A percentile compares a stretch with the other conserved stretches of the same genome.
Evolutionary conservation across 2,888 invertebrate species (phyloP).

Genomic region (Ecliptopera silaceata): DNA sequence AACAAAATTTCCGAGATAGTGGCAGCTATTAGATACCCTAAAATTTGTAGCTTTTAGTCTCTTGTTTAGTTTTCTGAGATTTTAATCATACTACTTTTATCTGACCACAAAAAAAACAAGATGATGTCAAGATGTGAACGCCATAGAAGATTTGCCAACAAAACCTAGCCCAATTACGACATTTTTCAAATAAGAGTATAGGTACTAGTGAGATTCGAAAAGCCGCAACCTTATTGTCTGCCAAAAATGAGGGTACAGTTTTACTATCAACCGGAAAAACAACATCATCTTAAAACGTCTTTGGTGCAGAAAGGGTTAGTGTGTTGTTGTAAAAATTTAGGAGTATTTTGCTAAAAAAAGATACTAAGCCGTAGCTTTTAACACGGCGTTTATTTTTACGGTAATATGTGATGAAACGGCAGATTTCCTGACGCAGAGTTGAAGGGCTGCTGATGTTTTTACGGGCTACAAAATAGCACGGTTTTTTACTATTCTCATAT

Average conservation of each 20-base stretch:
- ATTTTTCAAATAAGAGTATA: no score
- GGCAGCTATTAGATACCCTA: no score
- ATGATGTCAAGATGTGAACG: no score
- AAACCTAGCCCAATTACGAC: no score
- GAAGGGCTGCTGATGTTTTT: neutral
- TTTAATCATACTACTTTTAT: no score
- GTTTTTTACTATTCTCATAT: neutral
- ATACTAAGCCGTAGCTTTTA: conserved; percentile 12
- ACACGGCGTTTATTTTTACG: conserved; percentile 20
- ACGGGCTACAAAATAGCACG: neutral
- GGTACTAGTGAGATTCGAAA: no score
- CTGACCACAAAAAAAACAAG: no score
- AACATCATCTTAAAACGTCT: neutral
- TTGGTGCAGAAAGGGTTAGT: neutral
- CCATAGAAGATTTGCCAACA: no score
- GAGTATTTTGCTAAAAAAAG: conserved; percentile 6
- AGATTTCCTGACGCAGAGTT: neutral
- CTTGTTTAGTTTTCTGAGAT: no score
- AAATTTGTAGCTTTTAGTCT: no score
- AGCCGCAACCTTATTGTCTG: no score
- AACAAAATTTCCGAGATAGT: no score
- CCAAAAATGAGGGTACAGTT: neutral
- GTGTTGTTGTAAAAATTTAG: conserved; percentile 19
- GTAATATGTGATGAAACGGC: conserved; percentile 17
- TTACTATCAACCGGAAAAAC: neutral